Percentiles rank a stretch among this genome's conserved stretches.
These are phyloP conservation scores for Protobothrops flavoviridis DNA, from an alignment of 2,113 vertebrate genomes.

Conservation along the genomic window DNA sequence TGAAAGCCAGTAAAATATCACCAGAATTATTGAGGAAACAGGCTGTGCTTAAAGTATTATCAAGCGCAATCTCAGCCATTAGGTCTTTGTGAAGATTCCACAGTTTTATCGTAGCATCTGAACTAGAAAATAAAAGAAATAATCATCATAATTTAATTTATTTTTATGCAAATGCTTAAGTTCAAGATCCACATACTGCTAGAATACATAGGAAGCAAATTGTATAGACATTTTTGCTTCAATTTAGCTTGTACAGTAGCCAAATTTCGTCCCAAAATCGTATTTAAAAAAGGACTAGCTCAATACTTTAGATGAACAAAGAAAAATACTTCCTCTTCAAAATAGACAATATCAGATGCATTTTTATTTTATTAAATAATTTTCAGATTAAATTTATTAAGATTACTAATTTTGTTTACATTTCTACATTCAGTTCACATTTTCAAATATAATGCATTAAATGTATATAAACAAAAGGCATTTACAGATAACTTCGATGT, in stretches of 20 bases:
- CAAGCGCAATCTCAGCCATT: constrained; percentile 51
- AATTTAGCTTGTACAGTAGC: not conserved
- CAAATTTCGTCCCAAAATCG: not conserved
- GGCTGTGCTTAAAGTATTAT: constrained; percentile 27
- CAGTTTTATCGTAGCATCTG: constrained; percentile 47
- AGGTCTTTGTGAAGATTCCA: constrained; percentile 50
- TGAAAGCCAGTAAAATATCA: constrained; percentile 47
- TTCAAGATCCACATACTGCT: constrained; percentile 9
- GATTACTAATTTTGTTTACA: not conserved
- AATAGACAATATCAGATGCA: not conserved
- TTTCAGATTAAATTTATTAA: not conserved
- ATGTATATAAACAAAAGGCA: not conserved
- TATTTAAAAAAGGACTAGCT: not conserved
- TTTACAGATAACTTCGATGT: not conserved
- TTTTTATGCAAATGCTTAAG: not conserved
- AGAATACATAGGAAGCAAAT: not conserved
- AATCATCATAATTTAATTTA: constrained; percentile 40
- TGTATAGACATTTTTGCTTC: not conserved
- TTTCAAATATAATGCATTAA: not conserved
- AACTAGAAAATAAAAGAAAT: constrained; percentile 52
- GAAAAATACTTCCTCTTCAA: not conserved
- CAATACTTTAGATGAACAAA: not conserved
- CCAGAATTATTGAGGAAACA: constrained; percentile 46
- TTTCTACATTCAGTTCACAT: not conserved
- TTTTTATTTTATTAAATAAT: not conserved